Base-by-base conservation (phyloP, 1,140 invertebrate species). In the Psilanteris sp. region DNA sequence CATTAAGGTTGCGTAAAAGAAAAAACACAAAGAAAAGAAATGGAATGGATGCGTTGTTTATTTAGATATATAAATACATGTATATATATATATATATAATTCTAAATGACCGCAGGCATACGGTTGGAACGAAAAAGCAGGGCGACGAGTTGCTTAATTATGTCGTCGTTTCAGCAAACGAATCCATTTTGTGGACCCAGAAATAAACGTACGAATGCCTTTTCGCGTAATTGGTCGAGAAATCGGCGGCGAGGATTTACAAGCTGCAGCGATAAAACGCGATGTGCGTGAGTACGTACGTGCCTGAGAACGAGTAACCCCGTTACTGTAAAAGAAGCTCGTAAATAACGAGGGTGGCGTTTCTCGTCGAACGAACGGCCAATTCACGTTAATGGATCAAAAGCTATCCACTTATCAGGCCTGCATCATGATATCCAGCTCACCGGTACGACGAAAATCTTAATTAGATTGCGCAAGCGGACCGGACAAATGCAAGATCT, bases 311-410 rank as follows among this genome's bases (percentile, higher is more conserved):
- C 52, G 34, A 54, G 70, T 61, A 66, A 48, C 68, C 68, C 55
- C 27, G 59, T 57, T 73, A 18, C 34, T 54, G 46, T 27, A 50
- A 44, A 71, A 59, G 74, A 66, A 41, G 37, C 29, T 67, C 67
- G 67, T 77, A 77, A 77, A 77, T 77, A 77, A 77, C 67, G 31
- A 55, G 54, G 52, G 44, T 75, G 55, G 59, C 41, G 52, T 50
- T 68, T 68, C 62, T 43, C 57, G 31, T 61, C 15, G 16, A 55
- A 67, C 32, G 41, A 59, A 74, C 37, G 39, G 61, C 54, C 66
- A 54, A 68, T 77, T 71, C 67, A 41, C 54, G 52, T 72, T 72
- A 67, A 71, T 77, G 67, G 61, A 77, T 66, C 74, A 72, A 67
- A 71, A 64, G 61, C 66, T 59, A 54, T 64, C 57, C 52, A 50